Evolutionary conservation across 1,140 invertebrate genomes (phyloP), one percentile per base, ranked within the genome.

Genomic region (Caenorhabditis latens): DNA sequence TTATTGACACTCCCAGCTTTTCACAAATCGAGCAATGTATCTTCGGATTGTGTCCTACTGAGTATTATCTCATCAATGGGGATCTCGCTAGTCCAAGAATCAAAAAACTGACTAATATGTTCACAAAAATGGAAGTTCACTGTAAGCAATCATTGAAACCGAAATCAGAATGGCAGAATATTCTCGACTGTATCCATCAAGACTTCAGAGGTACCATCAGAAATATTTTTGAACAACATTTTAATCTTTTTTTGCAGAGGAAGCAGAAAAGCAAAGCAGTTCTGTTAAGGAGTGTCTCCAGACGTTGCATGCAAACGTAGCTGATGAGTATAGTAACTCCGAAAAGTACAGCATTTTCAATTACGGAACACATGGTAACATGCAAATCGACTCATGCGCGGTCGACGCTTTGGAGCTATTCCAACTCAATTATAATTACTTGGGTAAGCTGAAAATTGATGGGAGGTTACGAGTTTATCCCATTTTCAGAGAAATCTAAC

Each of bases 361-460:
- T 21, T 88, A 88, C 32, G 55, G 67, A 50, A 79, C 84, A 16
- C 67, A 71, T 42, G 71, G 84, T 21, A 88, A 61, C 53, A 87
- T 88, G 84, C 61, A 84, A 21, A 55, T 88, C 14, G 87, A 88
- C 65, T 75, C 53, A 14, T 82, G 42, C 21, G 87, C 85, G 55
- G 85, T 88, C 4, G 71, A 61, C 21, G 84, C 87, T 5, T 55
- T 88, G 4, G 87, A 88, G 58, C 58, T 88, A n/a, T 88, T 88
- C n/a, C 71, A 57, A 7, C 13, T 57, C 8, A 88, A 86, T 43
- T 85, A 88, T 46, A 65, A 75, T 58, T 82, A 87, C 53, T 42
- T 61, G 9, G 48, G 53, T 83, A 84, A 21, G 84, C 7, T 21
- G 11, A 19, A 58, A 21, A 8, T 32, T 4, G 32, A 63, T 3